Conservation (phyloP, 1,140 invertebrate genomes). For the Scaptomyza pallida region DNA sequence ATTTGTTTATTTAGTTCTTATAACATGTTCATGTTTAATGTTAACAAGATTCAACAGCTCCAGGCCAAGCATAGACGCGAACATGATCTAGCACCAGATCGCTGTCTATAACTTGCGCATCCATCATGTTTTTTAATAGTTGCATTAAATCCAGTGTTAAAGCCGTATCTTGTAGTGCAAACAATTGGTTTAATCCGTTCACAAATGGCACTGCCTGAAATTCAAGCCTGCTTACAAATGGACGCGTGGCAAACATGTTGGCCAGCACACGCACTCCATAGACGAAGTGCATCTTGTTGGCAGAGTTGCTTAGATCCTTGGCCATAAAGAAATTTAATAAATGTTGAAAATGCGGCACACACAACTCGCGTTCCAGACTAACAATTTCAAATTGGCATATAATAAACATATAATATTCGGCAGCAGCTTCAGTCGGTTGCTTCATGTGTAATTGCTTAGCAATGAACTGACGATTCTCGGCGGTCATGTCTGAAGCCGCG, state of each 20-base stretch:
- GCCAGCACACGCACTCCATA: conserved; percentile 60
- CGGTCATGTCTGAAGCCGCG: conserved; percentile 10
- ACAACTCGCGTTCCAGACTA: neutral
- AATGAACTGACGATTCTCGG: conserved; percentile 50
- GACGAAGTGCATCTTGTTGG: conserved; percentile 16
- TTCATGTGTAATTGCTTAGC: conserved; percentile 50
- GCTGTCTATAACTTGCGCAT: conserved; percentile 9
- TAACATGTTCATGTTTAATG: no score
- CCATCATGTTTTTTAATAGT: conserved; percentile 39
- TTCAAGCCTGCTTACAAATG: neutral
- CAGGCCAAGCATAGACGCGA: conserved; percentile 27
- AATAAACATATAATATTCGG: conserved; percentile 63
- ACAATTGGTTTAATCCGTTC: conserved; percentile 51
- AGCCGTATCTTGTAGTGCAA: conserved; percentile 29
- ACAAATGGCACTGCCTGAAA: conserved; percentile 20
- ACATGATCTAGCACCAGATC: conserved; percentile 32
- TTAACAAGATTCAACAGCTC: neutral
- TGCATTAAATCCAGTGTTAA: conserved; percentile 49
- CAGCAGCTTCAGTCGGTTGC: conserved; percentile 17
- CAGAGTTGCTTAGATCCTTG: neutral
- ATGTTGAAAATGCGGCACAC: conserved; percentile 24
- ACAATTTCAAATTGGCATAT: conserved; percentile 57
- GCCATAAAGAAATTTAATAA: conserved; percentile 33
- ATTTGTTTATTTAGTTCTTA: no score
- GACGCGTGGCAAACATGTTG: conserved; percentile 50